phyloP scores from a whole-genome alignment of 2,888 invertebrate species.

The Allygus modestus region DNA sequence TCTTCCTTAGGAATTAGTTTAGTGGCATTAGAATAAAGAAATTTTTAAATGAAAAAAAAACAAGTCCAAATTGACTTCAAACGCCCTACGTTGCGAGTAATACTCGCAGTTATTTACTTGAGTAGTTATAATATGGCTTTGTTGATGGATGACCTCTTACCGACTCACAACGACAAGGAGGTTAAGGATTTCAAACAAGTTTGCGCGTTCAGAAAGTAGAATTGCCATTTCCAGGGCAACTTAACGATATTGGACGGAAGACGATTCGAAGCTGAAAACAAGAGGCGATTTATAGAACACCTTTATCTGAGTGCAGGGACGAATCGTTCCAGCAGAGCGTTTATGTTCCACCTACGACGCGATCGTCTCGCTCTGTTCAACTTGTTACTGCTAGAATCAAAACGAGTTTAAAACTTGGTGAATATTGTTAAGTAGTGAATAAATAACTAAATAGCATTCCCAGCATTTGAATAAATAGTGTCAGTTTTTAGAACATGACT shows the following conservation, averaged over 20 bases:
- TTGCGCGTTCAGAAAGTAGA: slow-evolving; percentile 12
- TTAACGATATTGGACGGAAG: slow-evolving; percentile 38
- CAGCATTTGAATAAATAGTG: too few relatives aligned
- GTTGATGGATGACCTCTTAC: neutral
- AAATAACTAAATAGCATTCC: too few relatives aligned
- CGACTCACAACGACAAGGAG: neutral
- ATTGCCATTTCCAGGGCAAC: slow-evolving; percentile 28
- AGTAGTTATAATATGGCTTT: too few relatives aligned
- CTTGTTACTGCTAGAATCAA: neutral
- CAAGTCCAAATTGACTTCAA: too few relatives aligned
- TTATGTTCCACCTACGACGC: neutral
- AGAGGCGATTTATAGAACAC: slow-evolving; percentile 46
- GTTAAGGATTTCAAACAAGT: neutral
- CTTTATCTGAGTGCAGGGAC: slow-evolving; percentile 37
- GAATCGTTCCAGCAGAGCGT: slow-evolving; percentile 1
- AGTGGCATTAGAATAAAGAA: too few relatives aligned
- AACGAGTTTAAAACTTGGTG: too few relatives aligned
- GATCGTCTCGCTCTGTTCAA: neutral
- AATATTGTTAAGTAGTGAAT: too few relatives aligned
- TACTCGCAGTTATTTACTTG: too few relatives aligned
- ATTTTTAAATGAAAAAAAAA: too few relatives aligned
- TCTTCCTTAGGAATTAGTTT: too few relatives aligned
- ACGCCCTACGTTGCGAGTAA: too few relatives aligned
- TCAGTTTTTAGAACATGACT: too few relatives aligned
- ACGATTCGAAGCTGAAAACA: slow-evolving; percentile 38